Percentiles rank a stretch among this genome's conserved stretches.
Conservation (phyloP, 1,140 invertebrate genomes). For the Euwallacea fornicatus region DNA sequence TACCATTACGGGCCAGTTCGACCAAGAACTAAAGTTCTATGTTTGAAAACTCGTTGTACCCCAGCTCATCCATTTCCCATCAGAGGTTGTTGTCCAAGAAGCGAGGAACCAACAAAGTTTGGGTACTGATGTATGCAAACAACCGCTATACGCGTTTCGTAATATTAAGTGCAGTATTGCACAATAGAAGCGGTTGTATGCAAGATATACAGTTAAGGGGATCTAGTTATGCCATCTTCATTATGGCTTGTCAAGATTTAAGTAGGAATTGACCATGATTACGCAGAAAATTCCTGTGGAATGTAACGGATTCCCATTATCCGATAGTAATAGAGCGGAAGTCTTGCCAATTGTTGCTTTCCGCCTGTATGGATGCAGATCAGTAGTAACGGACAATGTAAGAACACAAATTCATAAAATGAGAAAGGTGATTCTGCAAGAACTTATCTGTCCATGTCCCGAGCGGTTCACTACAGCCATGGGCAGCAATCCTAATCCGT, state of each 20-base stretch:
- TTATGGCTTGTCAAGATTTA: neutral
- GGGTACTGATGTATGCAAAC: constrained; percentile 19
- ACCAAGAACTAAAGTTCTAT: neutral
- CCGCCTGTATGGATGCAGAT: too few relatives aligned
- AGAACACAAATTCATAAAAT: too few relatives aligned
- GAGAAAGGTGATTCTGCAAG: too few relatives aligned
- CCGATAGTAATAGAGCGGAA: constrained; percentile 1
- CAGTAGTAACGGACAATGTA: too few relatives aligned
- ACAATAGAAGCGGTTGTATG: neutral
- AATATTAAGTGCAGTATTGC: neutral
- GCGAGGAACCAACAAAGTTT: constrained; percentile 17
- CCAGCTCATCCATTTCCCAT: constrained; percentile 18
- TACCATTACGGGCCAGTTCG: too few relatives aligned
- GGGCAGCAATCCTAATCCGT: too few relatives aligned
- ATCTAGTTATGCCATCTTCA: neutral
- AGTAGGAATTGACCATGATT: neutral
- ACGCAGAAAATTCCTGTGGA: neutral
- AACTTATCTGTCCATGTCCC: too few relatives aligned
- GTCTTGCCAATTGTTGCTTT: neutral
- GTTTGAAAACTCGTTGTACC: constrained; percentile 3
- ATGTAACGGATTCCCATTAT: constrained; percentile 4
- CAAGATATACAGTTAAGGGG: neutral
- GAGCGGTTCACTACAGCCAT: too few relatives aligned
- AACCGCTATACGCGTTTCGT: constrained; percentile 14
- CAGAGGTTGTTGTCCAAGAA: constrained; percentile 26